Base-by-base conservation (phyloP, 2,113 vertebrate genomes). In the Pholis gunnellus region DNA sequence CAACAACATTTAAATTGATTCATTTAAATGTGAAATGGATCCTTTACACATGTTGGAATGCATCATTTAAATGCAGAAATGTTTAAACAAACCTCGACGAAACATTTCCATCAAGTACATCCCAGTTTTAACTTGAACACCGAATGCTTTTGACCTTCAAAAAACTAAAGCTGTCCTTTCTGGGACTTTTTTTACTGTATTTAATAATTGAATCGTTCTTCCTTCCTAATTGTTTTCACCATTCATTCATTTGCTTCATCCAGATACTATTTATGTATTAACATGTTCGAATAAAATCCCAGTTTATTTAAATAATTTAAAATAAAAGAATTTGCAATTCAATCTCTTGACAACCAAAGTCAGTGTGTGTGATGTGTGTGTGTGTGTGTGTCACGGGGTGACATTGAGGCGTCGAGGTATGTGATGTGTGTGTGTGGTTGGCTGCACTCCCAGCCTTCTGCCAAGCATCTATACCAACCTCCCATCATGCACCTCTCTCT, bases 401-500 rank as follows among this genome's bases (percentile, higher is more conserved):
- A 83, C 22, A 71, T 8, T 67, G 75, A 75, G 27, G 63, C 1
- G 4, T 65, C 0, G 60, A 57, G 27, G 64, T 88, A 63, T 78
- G 61, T 27, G 44, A 36, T 86, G 63, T 71, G 70, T 29, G 56
- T 56, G 42, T 44, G 40, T 63, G 74, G 29, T 76, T 88, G 84
- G 66, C 67, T 59, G 34, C n/a, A 60, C 65, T 75, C 66, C 79
- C 75, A 72, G 66, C 31, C 48, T 50, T 79, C 79, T 69, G 78
- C 38, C 42, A 40, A 79, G 27, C 59, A 72, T 79, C 44, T 56
- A 59, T 65, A 87, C 75, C 78, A 86, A 5, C 57, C 65, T 85
- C 84, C 81, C 78, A 83, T 87, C 78, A 84, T 88, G 75, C 87
- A 80, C 81, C 50, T 70, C 70, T 84, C 64, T 61, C 18, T 27